Evolutionary conservation across 2,888 invertebrate genomes (phyloP).

Genomic region (Synanthedon tipuliformis): DNA sequence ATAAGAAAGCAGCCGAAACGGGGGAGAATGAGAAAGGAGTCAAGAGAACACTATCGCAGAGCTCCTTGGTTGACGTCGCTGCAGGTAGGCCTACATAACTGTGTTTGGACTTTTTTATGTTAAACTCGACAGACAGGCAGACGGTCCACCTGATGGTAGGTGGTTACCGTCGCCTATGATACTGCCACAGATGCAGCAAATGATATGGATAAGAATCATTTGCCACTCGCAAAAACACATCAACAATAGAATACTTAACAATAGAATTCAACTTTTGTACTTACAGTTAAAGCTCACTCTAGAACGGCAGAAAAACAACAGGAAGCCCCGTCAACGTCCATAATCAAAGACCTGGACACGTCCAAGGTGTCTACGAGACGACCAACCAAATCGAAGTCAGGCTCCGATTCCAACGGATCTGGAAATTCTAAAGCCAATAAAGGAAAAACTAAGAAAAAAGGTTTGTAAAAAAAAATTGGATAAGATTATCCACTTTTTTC

Average conservation of each 20-base stretch:
- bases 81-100: conserved; percentile 30
- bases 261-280: no score
- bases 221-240: no score
- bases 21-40: conserved; percentile 25
- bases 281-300: not conserved
- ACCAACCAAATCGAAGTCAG: conserved; percentile 31
- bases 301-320: conserved; percentile 10
- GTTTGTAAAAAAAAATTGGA: not conserved
- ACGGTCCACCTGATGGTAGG: no score
- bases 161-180: no score
- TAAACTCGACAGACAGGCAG: no score
- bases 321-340: not conserved
- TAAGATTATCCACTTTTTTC: not conserved
- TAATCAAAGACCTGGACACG: conserved; percentile 27
- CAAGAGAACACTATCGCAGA: conserved; percentile 49
- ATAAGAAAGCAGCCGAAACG: conserved; percentile 2
- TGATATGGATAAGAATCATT: no score
- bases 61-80: conserved; percentile 46
- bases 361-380: conserved; percentile 42
- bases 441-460: conserved; percentile 12
- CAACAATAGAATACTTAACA: no score
- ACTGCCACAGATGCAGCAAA: no score
- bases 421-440: conserved; percentile 2
- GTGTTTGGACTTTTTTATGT: no score
- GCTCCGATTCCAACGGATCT: conserved; percentile 26